A percentile compares a stretch with the other conserved stretches of the same genome.
These are phyloP conservation scores for Suillia variegata DNA, from an alignment of 2,888 invertebrate genomes.

Conservation along the genomic window DNA sequence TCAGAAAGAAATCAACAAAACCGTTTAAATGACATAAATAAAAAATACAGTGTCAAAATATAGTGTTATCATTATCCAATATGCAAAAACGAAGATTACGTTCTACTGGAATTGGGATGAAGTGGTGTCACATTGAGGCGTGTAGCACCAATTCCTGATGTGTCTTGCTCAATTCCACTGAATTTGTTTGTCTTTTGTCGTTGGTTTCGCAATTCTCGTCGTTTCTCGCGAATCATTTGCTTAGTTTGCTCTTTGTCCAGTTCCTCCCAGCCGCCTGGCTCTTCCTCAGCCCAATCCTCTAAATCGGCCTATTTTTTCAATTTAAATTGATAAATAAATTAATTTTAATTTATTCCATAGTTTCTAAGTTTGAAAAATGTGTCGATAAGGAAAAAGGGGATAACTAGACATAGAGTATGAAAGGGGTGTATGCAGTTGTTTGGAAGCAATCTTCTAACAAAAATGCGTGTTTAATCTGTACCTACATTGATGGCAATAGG, in stretches of 20 bases:
- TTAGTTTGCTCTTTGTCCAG: conserved; percentile 57
- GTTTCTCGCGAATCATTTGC: conserved; percentile 58
- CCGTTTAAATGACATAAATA: too few species aligned
- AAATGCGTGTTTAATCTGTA: background rate
- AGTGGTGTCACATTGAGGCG: too few species aligned
- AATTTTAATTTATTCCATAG: too few species aligned
- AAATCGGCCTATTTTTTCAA: conserved; percentile 64
- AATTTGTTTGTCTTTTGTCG: conserved; percentile 40
- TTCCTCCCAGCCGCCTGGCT: conserved; percentile 64
- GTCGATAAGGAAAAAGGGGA: background rate
- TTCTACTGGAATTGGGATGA: conserved; percentile 21
- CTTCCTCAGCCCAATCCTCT: conserved; percentile 65
- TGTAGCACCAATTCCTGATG: conserved; percentile 20
- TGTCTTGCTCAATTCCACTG: conserved; percentile 24
- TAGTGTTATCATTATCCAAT: too few species aligned
- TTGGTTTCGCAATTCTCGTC: conserved; percentile 57
- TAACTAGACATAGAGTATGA: background rate
- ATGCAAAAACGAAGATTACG: conserved; percentile 31
- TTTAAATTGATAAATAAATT: conserved; percentile 17
- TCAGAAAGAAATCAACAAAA: too few species aligned
- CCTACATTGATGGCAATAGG: conserved; percentile 60
- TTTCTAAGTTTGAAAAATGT: too few species aligned
- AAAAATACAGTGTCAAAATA: too few species aligned
- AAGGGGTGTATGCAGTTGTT: too few species aligned
- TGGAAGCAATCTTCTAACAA: too few species aligned